Evolutionary conservation across 1,140 invertebrate genomes (phyloP).

Genomic region (Brachionus sp.): DNA sequence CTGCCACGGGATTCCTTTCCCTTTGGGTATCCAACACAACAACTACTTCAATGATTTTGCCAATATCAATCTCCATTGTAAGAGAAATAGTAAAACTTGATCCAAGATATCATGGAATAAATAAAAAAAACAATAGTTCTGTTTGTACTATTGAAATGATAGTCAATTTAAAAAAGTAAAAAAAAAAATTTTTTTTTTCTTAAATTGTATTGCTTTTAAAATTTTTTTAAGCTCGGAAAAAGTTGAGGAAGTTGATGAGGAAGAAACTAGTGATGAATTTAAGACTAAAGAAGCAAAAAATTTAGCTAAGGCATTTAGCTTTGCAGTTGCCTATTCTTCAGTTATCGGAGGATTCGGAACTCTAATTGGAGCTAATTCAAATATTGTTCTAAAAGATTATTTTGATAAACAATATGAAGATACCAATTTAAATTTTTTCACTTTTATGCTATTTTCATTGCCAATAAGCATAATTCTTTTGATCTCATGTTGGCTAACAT

Average conservation of each 20-base stretch:
- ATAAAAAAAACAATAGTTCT: neutral
- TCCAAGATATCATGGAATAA: neutral
- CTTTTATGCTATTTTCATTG: neutral
- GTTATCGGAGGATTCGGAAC: slow-evolving; percentile 77
- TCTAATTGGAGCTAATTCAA: slow-evolving; percentile 80
- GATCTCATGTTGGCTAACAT: neutral
- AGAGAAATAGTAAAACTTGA: slow-evolving; percentile 18
- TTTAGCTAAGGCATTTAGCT: slow-evolving; percentile 44
- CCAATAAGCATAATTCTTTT: slow-evolving; percentile 15
- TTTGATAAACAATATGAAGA: slow-evolving; percentile 59
- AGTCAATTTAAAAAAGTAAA: neutral
- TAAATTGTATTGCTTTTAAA: neutral
- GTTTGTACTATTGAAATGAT: neutral
- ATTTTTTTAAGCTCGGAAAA: neutral
- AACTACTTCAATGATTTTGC: slow-evolving; percentile 78
- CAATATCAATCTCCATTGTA: slow-evolving; percentile 64
- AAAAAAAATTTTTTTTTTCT: neutral
- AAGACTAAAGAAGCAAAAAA: neutral
- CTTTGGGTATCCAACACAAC: slow-evolving; percentile 83
- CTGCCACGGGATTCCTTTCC: slow-evolving; percentile 73
- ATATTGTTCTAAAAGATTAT: slow-evolving; percentile 76
- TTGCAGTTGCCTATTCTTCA: slow-evolving; percentile 76
- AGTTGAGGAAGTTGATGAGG: neutral
- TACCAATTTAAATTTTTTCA: neutral
- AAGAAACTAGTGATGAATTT: neutral